Base-by-base conservation (phyloP, 2,888 invertebrate genomes). In the Lumbricus terrestris region DNA sequence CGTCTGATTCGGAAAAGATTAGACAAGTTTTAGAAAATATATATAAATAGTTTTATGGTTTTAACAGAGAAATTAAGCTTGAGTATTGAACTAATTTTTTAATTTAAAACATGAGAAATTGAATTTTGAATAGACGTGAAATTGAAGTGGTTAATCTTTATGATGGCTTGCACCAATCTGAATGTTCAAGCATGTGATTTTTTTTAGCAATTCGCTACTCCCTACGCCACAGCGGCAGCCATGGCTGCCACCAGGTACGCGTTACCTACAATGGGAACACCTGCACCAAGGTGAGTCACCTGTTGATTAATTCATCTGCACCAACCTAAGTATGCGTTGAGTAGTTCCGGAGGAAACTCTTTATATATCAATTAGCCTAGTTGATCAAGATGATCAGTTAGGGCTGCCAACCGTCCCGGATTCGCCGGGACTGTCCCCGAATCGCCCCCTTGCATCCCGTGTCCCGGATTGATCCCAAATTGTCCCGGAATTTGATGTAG, bases 201-300 rank as follows among this genome's bases (percentile, higher is more conserved):
- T 91, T 91, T 91, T 90, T 90, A 91, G 91, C 91, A 91, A 42
- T 91, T 91, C 88, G 91, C 91, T 90, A 90, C 91, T 90, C 91
- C 91, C 38, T 91, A 91, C 89, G 91, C 85, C 16, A 85, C 85
- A 16, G 85, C 85, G 34, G 85, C 91, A 34, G 91, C 92, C 89
- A 69, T 69, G 69, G 91, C 92, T 90, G 91, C 91, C 42, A 91
- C 91, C 90, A 90, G 92, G 89, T 92, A 92, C 90, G 91, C 92
- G 88, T 89, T 92, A 90, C 92, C 92, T 90, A 89, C 92, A 82
- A 90, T 92, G 89, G 92, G 90, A 90, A 90, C 90, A 82, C 90
- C 91, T 85, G 90, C 91, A 88, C 88, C 91, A 34, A 37, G 34
- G 85, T 85, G 23, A 85, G 85, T 37, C 34, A 34, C n/a, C 37